Evolutionary conservation across 2,888 invertebrate species (phyloP).

Genomic region (Tetranychus piercei): DNA sequence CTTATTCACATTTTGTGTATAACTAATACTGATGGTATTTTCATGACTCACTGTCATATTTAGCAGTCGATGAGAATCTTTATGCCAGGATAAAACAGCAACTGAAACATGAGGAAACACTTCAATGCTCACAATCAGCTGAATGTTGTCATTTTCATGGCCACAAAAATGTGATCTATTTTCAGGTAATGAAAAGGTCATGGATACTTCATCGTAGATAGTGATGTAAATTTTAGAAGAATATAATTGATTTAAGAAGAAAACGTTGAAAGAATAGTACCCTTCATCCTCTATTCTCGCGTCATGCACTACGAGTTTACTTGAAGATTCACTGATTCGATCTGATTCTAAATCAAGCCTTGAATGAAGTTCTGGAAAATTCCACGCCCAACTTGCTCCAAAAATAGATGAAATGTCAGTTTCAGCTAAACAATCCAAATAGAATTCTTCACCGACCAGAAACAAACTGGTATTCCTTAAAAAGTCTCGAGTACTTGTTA

Average conservation of each 20-base stretch:
- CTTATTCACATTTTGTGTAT: too few species aligned
- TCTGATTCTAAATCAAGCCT: slow-evolving; percentile 24
- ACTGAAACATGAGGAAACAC: slow-evolving; percentile 25
- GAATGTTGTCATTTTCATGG: slow-evolving; percentile 22
- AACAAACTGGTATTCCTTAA: too few species aligned
- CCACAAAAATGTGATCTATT: background rate
- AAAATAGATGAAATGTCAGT: slow-evolving; percentile 25
- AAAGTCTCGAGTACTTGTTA: too few species aligned
- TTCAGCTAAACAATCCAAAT: slow-evolving; percentile 27
- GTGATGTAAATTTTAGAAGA: slow-evolving; percentile 20
- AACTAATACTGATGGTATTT: background rate
- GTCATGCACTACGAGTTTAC: slow-evolving; percentile 24
- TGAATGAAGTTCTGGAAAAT: slow-evolving; percentile 25
- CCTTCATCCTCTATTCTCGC: slow-evolving; percentile 27
- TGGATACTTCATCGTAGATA: slow-evolving; percentile 26
- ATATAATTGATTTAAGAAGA: slow-evolving; percentile 14
- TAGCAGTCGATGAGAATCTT: slow-evolving; percentile 16
- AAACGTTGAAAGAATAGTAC: slow-evolving; percentile 27
- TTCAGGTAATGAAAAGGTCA: slow-evolving; percentile 26
- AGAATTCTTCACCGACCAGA: slow-evolving; percentile 25
- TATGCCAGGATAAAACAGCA: slow-evolving; percentile 23
- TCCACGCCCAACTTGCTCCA: slow-evolving; percentile 23
- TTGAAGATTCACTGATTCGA: slow-evolving; percentile 13
- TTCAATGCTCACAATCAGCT: slow-evolving; percentile 27
- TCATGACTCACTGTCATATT: background rate